Evolutionary conservation across 2,797 vertebrate species (phyloP).

Genomic region (Cossypha heuglini): DNA sequence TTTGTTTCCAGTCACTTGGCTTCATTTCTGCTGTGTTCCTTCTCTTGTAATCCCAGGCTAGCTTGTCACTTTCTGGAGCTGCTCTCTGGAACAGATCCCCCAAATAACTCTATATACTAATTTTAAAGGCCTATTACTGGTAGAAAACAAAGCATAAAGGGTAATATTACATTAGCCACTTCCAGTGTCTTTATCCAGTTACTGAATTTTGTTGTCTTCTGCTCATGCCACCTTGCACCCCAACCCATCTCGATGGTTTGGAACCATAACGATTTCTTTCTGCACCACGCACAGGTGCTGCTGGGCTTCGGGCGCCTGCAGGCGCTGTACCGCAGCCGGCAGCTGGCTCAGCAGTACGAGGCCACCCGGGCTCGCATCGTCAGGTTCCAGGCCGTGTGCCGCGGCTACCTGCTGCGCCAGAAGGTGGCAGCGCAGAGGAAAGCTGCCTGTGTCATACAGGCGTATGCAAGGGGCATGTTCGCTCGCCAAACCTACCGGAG

Average conservation of each 20-base stretch:
- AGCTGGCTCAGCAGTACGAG: slow-evolving; percentile 78
- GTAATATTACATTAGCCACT: not conserved
- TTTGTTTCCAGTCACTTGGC: not conserved
- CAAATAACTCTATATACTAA: not conserved
- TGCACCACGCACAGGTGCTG: slow-evolving; percentile 75
- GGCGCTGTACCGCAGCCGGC: slow-evolving; percentile 82
- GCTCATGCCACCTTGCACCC: not conserved
- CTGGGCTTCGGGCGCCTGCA: slow-evolving; percentile 89
- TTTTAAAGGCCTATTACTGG: not conserved
- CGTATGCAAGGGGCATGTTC: slow-evolving; percentile 84
- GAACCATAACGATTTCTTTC: not conserved
- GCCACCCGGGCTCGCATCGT: slow-evolving; percentile 66
- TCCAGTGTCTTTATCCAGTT: not conserved
- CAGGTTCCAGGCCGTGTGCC: slow-evolving; percentile 80
- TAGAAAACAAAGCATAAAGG: not conserved
- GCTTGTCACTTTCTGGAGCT: not conserved
- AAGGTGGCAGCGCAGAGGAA: slow-evolving; percentile 76
- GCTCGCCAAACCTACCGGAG: slow-evolving; percentile 75
- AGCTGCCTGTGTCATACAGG: slow-evolving; percentile 86
- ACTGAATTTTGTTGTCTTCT: not conserved
- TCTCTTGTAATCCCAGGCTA: not conserved
- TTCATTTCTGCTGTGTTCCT: not conserved
- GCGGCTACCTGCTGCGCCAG: slow-evolving; percentile 82
- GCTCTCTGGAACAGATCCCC: not conserved
- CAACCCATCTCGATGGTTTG: not conserved